Evolutionary conservation across 1,140 invertebrate species (phyloP).

Genomic region (Dinoponera quadriceps): DNA sequence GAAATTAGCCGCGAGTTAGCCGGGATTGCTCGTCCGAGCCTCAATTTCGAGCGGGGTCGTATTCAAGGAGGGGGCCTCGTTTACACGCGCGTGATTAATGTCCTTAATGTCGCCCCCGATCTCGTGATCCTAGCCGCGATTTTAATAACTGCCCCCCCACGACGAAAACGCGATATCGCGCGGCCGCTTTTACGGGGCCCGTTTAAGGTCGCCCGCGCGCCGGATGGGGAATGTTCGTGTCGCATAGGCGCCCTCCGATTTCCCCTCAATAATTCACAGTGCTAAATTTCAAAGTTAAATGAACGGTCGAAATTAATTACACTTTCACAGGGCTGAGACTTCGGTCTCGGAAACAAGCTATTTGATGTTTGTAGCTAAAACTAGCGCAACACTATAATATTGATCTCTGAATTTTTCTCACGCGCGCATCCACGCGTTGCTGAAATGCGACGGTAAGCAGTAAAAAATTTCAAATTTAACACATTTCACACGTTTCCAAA

Average conservation of each 20-base stretch:
- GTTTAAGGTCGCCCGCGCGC: conserved; percentile 23
- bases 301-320: too few species aligned
- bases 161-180: conserved; percentile 60
- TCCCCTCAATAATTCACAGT: neutral
- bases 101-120: conserved; percentile 61
- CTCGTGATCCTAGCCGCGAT: conserved; percentile 68
- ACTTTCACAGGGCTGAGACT: too few species aligned
- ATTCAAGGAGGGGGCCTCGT: conserved; percentile 21
- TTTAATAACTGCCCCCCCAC: conserved; percentile 74
- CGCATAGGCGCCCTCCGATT: conserved; percentile 18
- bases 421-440: too few species aligned
- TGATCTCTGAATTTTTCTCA: too few species aligned
- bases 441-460: too few species aligned
- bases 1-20: conserved; percentile 73
- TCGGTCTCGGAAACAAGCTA: too few species aligned
- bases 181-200: conserved; percentile 43
- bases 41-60: conserved; percentile 18
- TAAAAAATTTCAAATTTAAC: too few species aligned
- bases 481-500: too few species aligned
- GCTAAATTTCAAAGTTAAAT: too few species aligned
- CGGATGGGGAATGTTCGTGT: neutral
- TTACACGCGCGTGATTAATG: conserved; percentile 78
- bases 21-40: conserved; percentile 21
- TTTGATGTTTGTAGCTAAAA: too few species aligned
- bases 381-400: too few species aligned